phyloP scores from a whole-genome alignment of 1,140 invertebrate species.

The Epicauta chinensis region DNA sequence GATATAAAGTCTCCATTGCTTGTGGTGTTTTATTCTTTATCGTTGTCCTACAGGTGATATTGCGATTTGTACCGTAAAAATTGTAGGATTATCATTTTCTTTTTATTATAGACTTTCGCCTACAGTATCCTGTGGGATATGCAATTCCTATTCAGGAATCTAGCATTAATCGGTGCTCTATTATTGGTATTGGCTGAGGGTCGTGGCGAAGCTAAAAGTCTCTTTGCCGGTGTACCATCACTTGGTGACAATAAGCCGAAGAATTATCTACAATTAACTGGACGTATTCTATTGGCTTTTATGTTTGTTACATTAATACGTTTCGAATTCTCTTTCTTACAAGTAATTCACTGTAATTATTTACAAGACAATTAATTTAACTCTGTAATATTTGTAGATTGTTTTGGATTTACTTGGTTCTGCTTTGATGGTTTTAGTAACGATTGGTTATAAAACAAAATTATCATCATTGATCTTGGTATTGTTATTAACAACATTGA shows the following conservation, averaged over 20 bases:
- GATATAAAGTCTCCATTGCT: constrained; percentile 90
- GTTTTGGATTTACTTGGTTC: constrained; percentile 89
- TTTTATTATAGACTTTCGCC: constrained; percentile 78
- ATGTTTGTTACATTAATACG: constrained; percentile 97
- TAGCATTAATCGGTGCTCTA: constrained; percentile 93
- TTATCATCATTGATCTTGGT: constrained; percentile 93
- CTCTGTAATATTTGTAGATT: constrained; percentile 66
- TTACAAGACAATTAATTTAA: no score
- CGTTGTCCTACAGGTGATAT: constrained; percentile 81
- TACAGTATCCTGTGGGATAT: constrained; percentile 98
- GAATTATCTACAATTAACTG: constrained; percentile 93
- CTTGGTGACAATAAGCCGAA: constrained; percentile 97
- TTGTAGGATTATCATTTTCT: constrained; percentile 1
- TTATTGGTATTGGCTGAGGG: constrained; percentile 92
- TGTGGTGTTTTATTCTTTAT: constrained; percentile 94
- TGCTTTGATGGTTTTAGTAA: constrained; percentile 91
- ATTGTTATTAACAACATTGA: constrained; percentile 80
- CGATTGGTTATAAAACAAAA: constrained; percentile 98
- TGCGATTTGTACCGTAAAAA: not conserved
- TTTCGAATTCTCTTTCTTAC: constrained; percentile 86
- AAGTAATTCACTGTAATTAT: constrained; percentile 51
- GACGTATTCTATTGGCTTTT: constrained; percentile 91
- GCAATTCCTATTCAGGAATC: constrained; percentile 91
- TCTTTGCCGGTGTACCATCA: constrained; percentile 97
- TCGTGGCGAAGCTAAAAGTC: constrained; percentile 80